Base-by-base conservation (phyloP, 2,113 vertebrate species). In the Syrrhaptes paradoxus region DNA sequence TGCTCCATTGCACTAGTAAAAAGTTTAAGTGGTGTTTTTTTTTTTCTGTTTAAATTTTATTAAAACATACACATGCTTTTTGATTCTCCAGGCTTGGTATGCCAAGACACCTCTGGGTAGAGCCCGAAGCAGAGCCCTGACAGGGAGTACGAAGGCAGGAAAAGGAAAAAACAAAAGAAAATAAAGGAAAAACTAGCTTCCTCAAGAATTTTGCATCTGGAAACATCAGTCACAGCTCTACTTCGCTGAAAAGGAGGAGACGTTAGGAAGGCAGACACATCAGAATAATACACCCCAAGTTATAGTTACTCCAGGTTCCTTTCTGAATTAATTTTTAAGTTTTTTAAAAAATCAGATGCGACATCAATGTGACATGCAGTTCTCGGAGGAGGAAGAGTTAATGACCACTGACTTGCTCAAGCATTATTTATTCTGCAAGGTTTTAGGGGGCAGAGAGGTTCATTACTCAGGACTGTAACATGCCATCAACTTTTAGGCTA, bases 11-110 rank as follows among this genome's bases (percentile, higher is more conserved):
- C 17, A 89, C 16, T 18, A 75, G 46, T 78, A 84, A 93, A 85
- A 7, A 11, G 9, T 52, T 79, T 58, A 87, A 76, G 62, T 18
- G 31, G 28, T 31, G 25, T 31, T 89, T 43, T 36, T 49, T 22
- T 17, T 15, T 45, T 59, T 15, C 18, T 25, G 48, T 52, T 65
- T n/a, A 29, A 55, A 17, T 49, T 48, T 78, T 87, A 67, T 2
- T 81, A 55, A 95, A 92, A 75, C 54, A 17, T 20, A n/a, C 38
- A 13, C 29, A 7, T 73, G 45, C 7, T 86, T 24, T 82, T 92
- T 93, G 36, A 17, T 98, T 97, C 49, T 93, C 28, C 94, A 99
- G 98, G 66, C 46, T 46, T 99, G 99, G 99, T 99, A 98, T 26
- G 92, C 96, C 82, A 98, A 97, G 94, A 99, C 98, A 13, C 98